Conservation (phyloP, 2,113 vertebrate species). For the Dasyurus viverrinus region DNA sequence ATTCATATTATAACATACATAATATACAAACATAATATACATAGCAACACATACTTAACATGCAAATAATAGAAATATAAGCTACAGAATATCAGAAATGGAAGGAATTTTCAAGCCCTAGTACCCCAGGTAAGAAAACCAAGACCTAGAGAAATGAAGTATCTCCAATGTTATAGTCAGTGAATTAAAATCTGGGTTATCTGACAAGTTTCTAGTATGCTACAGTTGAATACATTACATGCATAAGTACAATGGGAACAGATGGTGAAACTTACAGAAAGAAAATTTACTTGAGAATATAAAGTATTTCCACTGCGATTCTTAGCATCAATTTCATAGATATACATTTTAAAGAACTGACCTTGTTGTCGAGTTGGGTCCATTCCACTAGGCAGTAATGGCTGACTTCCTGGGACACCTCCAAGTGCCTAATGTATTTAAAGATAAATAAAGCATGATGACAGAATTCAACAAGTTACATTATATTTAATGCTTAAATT, state of each 20-base stretch:
- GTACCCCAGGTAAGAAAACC: not conserved
- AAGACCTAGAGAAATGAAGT: not conserved
- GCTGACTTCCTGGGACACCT: conserved; percentile 95
- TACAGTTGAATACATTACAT: conserved; percentile 22
- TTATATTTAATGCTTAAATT: conserved; percentile 5
- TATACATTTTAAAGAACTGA: conserved; percentile 71
- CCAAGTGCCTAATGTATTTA: conserved; percentile 89
- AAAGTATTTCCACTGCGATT: not conserved
- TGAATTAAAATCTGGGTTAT: not conserved
- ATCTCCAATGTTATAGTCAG: not conserved
- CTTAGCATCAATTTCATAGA: not conserved
- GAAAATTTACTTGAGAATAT: not conserved
- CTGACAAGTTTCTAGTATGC: not conserved
- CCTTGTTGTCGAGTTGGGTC: conserved; percentile 98
- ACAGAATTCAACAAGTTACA: not conserved
- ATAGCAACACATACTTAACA: too few species aligned
- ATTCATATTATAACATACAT: not conserved
- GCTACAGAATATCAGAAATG: not conserved
- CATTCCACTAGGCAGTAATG: conserved; percentile 97
- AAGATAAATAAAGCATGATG: conserved; percentile 36
- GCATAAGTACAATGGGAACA: conserved; percentile 14
- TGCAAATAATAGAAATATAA: too few species aligned
- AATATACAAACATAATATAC: too few species aligned
- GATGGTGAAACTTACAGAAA: not conserved
- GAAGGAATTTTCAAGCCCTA: not conserved